These are phyloP conservation scores for Campylomormyrus numenius DNA, from an alignment of 2,113 vertebrate species.

Conservation along the genomic window DNA sequence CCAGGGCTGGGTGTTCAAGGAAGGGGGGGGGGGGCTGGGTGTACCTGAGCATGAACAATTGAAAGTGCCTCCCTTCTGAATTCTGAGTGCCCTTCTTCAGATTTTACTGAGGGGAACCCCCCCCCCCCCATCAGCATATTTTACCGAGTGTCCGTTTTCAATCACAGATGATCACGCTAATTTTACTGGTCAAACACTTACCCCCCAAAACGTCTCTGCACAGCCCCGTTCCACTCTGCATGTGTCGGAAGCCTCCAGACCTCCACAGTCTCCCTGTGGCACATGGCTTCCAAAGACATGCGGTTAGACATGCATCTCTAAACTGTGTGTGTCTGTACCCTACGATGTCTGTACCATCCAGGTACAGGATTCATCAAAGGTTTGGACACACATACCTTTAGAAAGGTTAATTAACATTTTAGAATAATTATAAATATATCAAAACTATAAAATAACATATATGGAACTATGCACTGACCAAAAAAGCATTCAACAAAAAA, in stretches of 20 bases:
- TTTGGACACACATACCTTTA: neutral
- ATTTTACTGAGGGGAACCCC: neutral
- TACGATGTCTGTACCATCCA: neutral
- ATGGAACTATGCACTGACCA: neutral
- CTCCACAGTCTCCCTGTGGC: neutral
- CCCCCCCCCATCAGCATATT: neutral
- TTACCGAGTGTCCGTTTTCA: neutral
- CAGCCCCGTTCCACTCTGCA: neutral
- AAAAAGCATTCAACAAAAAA: neutral
- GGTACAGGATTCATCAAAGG: neutral
- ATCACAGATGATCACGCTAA: neutral
- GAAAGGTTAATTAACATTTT: neutral
- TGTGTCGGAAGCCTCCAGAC: neutral
- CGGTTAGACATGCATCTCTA: neutral
- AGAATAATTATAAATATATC: neutral
- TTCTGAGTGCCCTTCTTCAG: neutral
- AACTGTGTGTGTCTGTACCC: neutral
- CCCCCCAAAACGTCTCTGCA: neutral
- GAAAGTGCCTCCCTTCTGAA: neutral
- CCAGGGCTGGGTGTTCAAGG: neutral
- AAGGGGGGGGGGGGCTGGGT: neutral
- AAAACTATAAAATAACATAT: neutral
- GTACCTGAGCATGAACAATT: neutral
- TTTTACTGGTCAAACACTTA: neutral
- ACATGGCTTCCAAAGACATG: neutral